Evolutionary conservation across 2,888 invertebrate genomes (phyloP), one percentile per base, ranked within the genome.

Genomic region (Cepaea hortensis): DNA sequence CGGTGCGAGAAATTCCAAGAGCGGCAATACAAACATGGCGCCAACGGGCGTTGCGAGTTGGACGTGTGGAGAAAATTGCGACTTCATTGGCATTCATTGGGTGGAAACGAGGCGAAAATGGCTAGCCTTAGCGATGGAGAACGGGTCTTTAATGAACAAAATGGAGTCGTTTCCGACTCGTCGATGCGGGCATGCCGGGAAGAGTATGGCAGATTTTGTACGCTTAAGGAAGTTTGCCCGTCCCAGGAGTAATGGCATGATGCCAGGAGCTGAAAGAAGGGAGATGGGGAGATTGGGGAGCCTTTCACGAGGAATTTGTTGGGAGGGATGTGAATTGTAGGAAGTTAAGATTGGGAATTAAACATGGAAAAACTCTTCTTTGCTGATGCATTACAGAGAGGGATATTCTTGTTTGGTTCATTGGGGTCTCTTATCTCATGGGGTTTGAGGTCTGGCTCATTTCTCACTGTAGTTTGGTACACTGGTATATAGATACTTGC

Each of bases 91-190:
- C 81, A 85, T 85, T 85, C 85, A 85, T 85, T 68, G 81, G 68
- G 85, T 85, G 85, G 85, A 85, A 85, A 85, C 81, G 81, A 85
- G 85, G 85, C 85, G 85, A 85, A 85, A 85, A 85, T 85, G 85
- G 85, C 48, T 75, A 55, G 81, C 75, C 85, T 81, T 81, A 23
- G 75, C 81, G 85, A 81, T 75, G 81, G 85, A 73, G 85, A 81
- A 81, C 81, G 65, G 85, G 85, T 81, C 85, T 85, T 85, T 85
- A 85, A 85, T 85, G 85, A 85, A 85, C 85, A 85, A 85, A 85
- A 85, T 85, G 85, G 85, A 85, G 85, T 62, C 85, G 85, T 85
- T 85, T 85, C 85, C 85, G 81, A 75, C 50, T 75, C 81, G 81
- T 85, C 85, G 75, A 48, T 70, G 77, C 76, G 68, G 35, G 85